Evolutionary conservation across 1,140 invertebrate species (phyloP).

Genomic region (Ladona fulva): DNA sequence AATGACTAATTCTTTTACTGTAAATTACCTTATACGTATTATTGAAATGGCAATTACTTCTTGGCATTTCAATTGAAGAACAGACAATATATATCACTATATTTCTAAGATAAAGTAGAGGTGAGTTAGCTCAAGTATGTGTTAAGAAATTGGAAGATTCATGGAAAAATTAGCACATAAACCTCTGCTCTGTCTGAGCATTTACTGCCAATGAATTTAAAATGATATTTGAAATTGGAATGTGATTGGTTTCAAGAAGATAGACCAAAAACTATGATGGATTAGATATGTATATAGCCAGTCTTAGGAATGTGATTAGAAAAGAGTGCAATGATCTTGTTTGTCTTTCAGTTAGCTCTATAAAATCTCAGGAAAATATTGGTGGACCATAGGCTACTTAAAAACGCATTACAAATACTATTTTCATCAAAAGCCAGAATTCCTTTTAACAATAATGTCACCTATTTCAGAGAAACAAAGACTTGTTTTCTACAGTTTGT

Average conservation of each 20-base stretch:
- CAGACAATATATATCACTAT: too few relatives aligned
- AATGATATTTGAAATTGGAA: background rate
- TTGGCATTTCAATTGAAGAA: too few relatives aligned
- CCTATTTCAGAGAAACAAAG: background rate
- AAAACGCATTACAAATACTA: background rate
- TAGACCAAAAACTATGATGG: background rate
- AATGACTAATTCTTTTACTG: too few relatives aligned
- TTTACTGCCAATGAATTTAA: background rate
- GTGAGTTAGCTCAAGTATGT: too few relatives aligned
- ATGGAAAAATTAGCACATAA: background rate
- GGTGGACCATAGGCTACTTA: background rate
- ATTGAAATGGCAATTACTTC: too few relatives aligned
- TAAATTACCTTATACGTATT: too few relatives aligned
- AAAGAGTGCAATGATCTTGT: background rate
- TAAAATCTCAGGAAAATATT: background rate
- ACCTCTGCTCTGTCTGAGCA: background rate
- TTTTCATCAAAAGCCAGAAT: background rate
- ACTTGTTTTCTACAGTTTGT: background rate
- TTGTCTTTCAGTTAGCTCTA: background rate
- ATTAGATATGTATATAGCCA: background rate
- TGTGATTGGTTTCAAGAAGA: background rate
- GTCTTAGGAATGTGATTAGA: background rate
- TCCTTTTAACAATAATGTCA: background rate
- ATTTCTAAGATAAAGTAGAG: too few relatives aligned
- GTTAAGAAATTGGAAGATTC: background rate